A percentile compares a stretch with the other conserved stretches of the same genome.
Conservation (phyloP, 2,113 vertebrate genomes). For the Pituophis catenifer region DNA sequence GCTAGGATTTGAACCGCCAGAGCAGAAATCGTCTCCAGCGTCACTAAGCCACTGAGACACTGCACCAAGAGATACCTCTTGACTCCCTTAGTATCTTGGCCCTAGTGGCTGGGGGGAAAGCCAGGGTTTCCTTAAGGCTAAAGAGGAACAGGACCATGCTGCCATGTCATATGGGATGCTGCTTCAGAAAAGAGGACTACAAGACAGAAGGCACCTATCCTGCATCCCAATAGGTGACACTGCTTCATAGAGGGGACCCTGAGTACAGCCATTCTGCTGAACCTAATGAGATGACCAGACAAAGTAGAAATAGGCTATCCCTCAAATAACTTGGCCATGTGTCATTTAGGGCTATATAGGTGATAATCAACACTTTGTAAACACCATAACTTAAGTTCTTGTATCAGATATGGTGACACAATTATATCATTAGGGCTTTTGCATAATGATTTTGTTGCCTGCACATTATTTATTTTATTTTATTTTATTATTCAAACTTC, state of each 20-base stretch:
- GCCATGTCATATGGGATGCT: background rate
- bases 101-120: background rate
- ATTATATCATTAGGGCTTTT: background rate
- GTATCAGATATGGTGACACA: background rate
- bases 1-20: background rate
- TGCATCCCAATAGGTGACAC: background rate
- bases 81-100: background rate
- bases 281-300: background rate
- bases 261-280: background rate
- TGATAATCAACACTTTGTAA: background rate
- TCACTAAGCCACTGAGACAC: background rate
- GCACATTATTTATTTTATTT: no score
- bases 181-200: background rate
- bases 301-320: background rate
- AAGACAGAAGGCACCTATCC: background rate
- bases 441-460: background rate
- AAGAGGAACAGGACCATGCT: background rate
- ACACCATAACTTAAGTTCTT: background rate
- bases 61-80: background rate
- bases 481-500: no score
- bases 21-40: background rate
- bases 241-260: background rate
- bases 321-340: background rate
- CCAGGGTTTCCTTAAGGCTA: background rate
- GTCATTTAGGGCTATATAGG: background rate